Percentiles rank a stretch among this genome's conserved stretches.
phyloP scores from a whole-genome alignment of 2,113 vertebrate species.

The Nipponia nippon region DNA sequence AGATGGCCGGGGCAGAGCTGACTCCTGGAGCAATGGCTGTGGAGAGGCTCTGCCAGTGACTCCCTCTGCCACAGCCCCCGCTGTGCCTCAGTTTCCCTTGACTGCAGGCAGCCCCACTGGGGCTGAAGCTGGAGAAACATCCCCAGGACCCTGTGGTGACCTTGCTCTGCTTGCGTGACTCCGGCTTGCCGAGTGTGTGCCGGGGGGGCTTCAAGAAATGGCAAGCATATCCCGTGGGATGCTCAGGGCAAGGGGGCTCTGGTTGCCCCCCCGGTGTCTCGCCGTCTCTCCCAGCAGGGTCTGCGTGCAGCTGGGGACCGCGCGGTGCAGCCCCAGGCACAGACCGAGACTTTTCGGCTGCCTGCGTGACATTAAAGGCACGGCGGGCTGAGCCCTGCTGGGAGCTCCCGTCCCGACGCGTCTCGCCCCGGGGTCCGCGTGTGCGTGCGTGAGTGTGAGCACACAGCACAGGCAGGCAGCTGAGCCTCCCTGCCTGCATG shows the following conservation, averaged over 20 bases:
- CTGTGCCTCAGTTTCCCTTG: background rate
- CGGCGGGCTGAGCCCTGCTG: background rate
- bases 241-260: background rate
- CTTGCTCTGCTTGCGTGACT: background rate
- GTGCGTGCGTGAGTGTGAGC: background rate
- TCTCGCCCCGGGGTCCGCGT: accelerated
- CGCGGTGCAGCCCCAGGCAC: background rate
- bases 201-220: background rate
- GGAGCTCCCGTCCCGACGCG: accelerated
- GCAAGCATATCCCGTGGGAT: accelerated
- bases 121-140: background rate
- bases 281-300: background rate
- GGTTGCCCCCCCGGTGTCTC: accelerated
- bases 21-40: background rate
- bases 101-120: accelerated
- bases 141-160: background rate
- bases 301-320: background rate
- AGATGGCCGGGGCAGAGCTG: background rate
- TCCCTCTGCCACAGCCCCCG: background rate
- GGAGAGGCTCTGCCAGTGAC: background rate
- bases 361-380: background rate
- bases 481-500: background rate
- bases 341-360: background rate
- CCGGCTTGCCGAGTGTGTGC: accelerated
- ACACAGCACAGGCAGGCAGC: background rate